phyloP scores from a whole-genome alignment of 2,797 vertebrate species.

The Falco peregrinus region DNA sequence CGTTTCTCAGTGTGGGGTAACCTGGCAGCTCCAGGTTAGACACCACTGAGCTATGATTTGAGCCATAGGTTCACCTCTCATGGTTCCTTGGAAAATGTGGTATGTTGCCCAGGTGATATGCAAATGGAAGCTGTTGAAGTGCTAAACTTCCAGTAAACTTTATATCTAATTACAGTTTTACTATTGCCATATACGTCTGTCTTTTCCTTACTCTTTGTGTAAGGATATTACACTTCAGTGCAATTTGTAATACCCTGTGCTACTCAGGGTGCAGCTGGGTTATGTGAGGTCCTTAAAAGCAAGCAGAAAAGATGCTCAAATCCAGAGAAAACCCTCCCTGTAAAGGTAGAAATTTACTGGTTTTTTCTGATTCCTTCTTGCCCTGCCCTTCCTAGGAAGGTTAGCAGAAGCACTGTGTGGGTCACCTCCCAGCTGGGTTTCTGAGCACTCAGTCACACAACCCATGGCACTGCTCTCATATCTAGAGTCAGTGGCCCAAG shows the following conservation, averaged over 20 bases:
- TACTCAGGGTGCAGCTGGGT: background rate
- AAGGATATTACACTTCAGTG: background rate
- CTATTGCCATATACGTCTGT: background rate
- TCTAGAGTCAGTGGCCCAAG: background rate
- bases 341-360: background rate
- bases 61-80: background rate
- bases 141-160: background rate
- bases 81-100: background rate
- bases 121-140: background rate
- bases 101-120: background rate
- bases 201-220: background rate
- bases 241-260: background rate
- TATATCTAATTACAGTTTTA: background rate
- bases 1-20: fast-evolving
- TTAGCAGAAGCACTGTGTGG: background rate
- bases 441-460: background rate
- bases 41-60: background rate
- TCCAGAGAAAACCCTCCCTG: background rate
- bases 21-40: background rate
- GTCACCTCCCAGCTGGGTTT: background rate
- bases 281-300: background rate
- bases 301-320: background rate
- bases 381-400: background rate
- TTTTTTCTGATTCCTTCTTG: background rate
- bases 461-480: background rate